phyloP scores from a whole-genome alignment of 2,113 vertebrate genomes.

The Rhabdomys dilectus region DNA sequence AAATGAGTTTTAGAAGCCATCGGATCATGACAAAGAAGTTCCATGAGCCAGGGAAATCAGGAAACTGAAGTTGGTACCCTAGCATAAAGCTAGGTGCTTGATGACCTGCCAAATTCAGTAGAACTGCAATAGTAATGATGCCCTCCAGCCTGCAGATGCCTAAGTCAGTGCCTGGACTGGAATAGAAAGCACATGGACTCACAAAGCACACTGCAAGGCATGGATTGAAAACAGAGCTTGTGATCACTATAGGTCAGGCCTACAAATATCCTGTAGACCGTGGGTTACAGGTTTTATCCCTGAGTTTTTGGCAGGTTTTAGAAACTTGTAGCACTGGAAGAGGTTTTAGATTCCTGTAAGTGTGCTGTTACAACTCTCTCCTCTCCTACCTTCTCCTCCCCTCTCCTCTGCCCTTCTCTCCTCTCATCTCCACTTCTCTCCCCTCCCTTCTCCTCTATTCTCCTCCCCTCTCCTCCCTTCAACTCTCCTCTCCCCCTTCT shows the following conservation, averaged over 20 bases:
- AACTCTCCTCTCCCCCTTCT: neutral
- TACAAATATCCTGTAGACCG: too few relatives aligned
- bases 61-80: neutral
- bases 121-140: neutral
- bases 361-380: neutral
- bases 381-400: too few relatives aligned
- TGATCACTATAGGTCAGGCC: neutral
- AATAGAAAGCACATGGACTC: neutral
- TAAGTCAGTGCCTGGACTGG: neutral
- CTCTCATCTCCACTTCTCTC: accelerated
- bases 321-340: neutral
- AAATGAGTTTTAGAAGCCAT: neutral
- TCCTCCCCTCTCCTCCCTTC: too few relatives aligned
- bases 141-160: neutral
- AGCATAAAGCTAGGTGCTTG: neutral
- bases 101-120: neutral
- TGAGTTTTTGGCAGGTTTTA: neutral
- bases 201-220: neutral
- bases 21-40: neutral
- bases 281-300: neutral
- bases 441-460: too few relatives aligned
- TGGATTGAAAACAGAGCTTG: neutral
- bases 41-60: neutral
- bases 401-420: neutral
- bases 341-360: neutral